phyloP scores from a whole-genome alignment of 2,797 vertebrate genomes.

The Notolepis coatsorum region DNA sequence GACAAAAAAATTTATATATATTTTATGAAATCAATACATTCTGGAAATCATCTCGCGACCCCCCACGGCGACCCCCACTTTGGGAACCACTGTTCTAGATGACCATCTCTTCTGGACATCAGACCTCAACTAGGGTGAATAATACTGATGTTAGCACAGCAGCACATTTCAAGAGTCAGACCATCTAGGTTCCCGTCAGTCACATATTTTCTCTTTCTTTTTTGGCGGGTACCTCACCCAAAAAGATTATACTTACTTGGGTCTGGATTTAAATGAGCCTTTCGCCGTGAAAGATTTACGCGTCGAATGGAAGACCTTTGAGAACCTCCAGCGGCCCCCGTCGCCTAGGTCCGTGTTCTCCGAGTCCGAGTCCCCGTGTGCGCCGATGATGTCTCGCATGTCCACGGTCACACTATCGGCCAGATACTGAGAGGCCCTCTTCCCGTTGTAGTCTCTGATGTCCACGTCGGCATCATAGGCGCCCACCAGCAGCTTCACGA shows the following conservation, averaged over 20 bases:
- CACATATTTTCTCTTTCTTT: background rate
- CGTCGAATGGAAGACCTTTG: constrained; percentile 85
- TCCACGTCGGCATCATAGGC: constrained; percentile 92
- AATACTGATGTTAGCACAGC: background rate
- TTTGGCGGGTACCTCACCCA: constrained; percentile 66
- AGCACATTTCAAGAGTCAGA: background rate
- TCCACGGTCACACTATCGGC: constrained; percentile 74
- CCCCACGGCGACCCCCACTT: too few species aligned
- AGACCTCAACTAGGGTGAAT: too few species aligned
- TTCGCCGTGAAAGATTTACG: constrained; percentile 87
- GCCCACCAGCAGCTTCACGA: constrained; percentile 92
- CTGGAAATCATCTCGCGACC: too few species aligned
- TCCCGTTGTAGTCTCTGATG: constrained; percentile 91
- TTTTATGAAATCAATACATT: too few species aligned
- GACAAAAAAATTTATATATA: too few species aligned
- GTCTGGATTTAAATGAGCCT: constrained; percentile 77
- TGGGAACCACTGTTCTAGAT: too few species aligned
- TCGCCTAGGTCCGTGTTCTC: constrained; percentile 15
- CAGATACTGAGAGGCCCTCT: constrained; percentile 92
- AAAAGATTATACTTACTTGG: constrained; percentile 89
- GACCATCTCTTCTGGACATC: too few species aligned
- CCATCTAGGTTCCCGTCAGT: background rate
- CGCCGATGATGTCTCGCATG: constrained; percentile 87
- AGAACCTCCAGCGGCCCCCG: constrained; percentile 84
- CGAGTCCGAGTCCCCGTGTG: constrained; percentile 40